Base-by-base conservation (phyloP, 2,888 invertebrate genomes). In the Morpho deidamia region DNA sequence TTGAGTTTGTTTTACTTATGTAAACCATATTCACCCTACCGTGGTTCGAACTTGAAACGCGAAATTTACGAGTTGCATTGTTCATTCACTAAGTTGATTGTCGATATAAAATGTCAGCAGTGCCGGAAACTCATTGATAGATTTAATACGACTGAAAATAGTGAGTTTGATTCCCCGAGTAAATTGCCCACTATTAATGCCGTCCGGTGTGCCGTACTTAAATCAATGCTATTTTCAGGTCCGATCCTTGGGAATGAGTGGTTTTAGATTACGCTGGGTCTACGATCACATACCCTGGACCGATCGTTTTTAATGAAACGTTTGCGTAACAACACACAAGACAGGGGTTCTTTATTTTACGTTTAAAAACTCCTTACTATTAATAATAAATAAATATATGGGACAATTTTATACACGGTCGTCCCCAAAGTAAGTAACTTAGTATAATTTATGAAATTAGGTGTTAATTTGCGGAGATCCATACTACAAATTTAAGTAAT, bases 91-190 rank as follows among this genome's bases (percentile, higher is more conserved):
- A 72, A 70, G 78, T 83, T 83, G 85, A 83, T 85, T 83, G 84
- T 76, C 83, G 84, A 83, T 83, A 85, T 85, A 84, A 85, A 85
- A 82, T 88, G 88, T 88, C 88, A 86, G 82, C 79, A 66, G 71
- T 84, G 84, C 86, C 88, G 88, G 88, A 88, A 87, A 88, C 81
- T 86, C 88, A 86, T 86, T 87, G 88, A 88, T 88, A 86, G 88
- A 83, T 85, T 87, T 86, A 84, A 86, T 82, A 48, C 81, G 85
- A 76, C 67, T 67, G 81, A 78, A 86, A 88, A 87, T 86, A 85
- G 76, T 78, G 70, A 76, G 78, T 84, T 85, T 80, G 85, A 84
- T 84, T 85, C 76, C 76, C 76, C 72, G 78, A 80, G 83, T 85
- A 82, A 81, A 87, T 86, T 82, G 85, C 83, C 72, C 80, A 78